phyloP scores from a whole-genome alignment of 2,113 vertebrate genomes.

The Holacanthus passer region DNA sequence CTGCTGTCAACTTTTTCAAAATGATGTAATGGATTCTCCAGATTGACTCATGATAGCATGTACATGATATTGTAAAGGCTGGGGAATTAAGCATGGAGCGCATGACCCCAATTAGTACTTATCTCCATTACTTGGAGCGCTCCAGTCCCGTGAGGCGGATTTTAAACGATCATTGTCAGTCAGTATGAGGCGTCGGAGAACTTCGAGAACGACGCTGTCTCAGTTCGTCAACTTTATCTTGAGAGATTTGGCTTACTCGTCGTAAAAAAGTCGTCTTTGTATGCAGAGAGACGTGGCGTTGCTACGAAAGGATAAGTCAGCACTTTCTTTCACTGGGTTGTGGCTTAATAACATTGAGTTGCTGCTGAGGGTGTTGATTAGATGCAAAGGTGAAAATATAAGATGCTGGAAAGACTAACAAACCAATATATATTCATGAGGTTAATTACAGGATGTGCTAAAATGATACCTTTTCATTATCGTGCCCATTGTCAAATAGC shows the following conservation, averaged over 20 bases:
- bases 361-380: conserved; percentile 80
- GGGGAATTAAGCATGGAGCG: conserved; percentile 66
- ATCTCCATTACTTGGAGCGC: conserved; percentile 62
- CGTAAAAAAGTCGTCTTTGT: conserved; percentile 38
- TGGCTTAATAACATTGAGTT: conserved; percentile 67
- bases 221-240: conserved; percentile 59
- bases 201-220: conserved; percentile 58
- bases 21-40: conserved; percentile 68
- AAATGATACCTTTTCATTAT: conserved; percentile 78
- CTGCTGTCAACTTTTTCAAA: conserved; percentile 69
- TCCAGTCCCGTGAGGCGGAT: conserved; percentile 64
- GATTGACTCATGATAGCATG: conserved; percentile 61
- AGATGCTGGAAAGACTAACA: conserved; percentile 73
- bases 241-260: conserved; percentile 52
- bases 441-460: conserved; percentile 80
- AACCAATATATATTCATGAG: conserved; percentile 86
- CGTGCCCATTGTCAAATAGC: conserved; percentile 51
- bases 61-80: conserved; percentile 65
- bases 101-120: conserved; percentile 79
- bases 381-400: conserved; percentile 80
- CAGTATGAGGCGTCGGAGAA: conserved; percentile 53
- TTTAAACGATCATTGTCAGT: conserved; percentile 75
- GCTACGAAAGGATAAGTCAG: conserved; percentile 70
- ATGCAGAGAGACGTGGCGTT: conserved; percentile 45
- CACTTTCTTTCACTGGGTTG: conserved; percentile 52